Percentiles rank a stretch among this genome's conserved stretches.
phyloP scores from a whole-genome alignment of 1,140 invertebrate species.

The Paraescarpia echinospica region DNA sequence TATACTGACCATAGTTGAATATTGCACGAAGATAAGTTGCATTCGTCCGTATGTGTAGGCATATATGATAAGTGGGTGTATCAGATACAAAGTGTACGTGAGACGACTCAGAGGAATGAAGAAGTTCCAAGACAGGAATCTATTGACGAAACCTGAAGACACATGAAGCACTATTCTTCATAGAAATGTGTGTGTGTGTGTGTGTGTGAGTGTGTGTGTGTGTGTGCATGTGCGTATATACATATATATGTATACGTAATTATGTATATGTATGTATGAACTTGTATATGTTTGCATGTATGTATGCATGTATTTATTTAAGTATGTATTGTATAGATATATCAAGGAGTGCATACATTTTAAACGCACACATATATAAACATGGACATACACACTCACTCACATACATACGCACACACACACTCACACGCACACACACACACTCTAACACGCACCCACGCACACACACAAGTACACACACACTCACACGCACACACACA shows the following conservation, averaged over 20 bases:
- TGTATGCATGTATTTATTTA: neutral
- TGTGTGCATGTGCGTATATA: no score
- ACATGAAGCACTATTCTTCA: neutral
- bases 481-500: neutral
- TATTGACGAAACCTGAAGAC: constrained; percentile 38
- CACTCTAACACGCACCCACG: neutral
- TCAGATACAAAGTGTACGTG: constrained; percentile 46
- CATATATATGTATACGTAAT: no score
- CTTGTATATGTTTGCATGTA: neutral
- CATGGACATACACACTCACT: no score
- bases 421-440: neutral
- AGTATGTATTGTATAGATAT: no score
- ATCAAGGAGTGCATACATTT: no score
- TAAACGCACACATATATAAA: neutral
- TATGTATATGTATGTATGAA: no score
- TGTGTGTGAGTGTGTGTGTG: no score
- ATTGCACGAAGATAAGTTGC: neutral
- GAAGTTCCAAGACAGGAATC: constrained; percentile 35
- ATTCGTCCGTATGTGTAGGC: neutral
- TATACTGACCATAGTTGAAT: constrained; percentile 2
- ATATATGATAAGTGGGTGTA: constrained; percentile 67
- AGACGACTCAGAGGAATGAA: constrained; percentile 44
- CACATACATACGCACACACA: neutral
- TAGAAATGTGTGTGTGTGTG: no score
- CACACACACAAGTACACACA: neutral